Evolutionary conservation across 2,888 invertebrate genomes (phyloP).

Genomic region (Drosophila flavopinicola): DNA sequence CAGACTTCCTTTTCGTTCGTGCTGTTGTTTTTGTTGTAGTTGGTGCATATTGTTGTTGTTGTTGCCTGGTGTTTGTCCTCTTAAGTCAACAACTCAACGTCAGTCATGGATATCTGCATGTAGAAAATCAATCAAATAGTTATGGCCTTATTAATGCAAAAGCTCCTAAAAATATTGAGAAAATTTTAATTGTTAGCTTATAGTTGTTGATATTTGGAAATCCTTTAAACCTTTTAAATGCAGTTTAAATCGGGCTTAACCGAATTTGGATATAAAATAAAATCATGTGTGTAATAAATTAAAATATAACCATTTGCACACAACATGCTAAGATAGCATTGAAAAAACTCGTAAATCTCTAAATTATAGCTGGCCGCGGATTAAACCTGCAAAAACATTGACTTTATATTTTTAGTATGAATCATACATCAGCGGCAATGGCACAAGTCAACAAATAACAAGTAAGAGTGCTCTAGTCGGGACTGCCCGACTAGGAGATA

Average conservation of each 20-base stretch:
- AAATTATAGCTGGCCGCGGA: slow-evolving; percentile 36
- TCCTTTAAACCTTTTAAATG: slow-evolving; percentile 18
- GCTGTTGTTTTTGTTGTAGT: slow-evolving; percentile 23
- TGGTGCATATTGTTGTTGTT: slow-evolving; percentile 22
- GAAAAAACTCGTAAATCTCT: slow-evolving; percentile 30
- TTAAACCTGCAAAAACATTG: slow-evolving; percentile 50
- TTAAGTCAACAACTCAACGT: slow-evolving; percentile 54
- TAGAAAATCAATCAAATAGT: slow-evolving; percentile 35
- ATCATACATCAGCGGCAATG: slow-evolving; percentile 44
- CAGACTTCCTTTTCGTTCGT: slow-evolving; percentile 36
- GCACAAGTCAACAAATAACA: slow-evolving; percentile 57
- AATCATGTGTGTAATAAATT: slow-evolving; percentile 13
- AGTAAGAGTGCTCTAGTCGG: too few species aligned
- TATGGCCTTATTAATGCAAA: too few species aligned
- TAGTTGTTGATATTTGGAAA: too few species aligned
- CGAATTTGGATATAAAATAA: slow-evolving; percentile 4
- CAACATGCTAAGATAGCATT: slow-evolving; percentile 30
- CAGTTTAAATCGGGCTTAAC: slow-evolving; percentile 21
- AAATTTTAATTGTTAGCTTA: too few species aligned
- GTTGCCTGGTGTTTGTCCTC: slow-evolving; percentile 43
- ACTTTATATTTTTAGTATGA: slow-evolving; percentile 72
- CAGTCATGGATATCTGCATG: slow-evolving; percentile 48
- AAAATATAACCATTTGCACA: slow-evolving; percentile 9
- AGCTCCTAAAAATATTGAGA: too few species aligned
- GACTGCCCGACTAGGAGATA: too few species aligned